Conservation (phyloP, 2,888 invertebrate species). For the Oxycera nigricornis region DNA sequence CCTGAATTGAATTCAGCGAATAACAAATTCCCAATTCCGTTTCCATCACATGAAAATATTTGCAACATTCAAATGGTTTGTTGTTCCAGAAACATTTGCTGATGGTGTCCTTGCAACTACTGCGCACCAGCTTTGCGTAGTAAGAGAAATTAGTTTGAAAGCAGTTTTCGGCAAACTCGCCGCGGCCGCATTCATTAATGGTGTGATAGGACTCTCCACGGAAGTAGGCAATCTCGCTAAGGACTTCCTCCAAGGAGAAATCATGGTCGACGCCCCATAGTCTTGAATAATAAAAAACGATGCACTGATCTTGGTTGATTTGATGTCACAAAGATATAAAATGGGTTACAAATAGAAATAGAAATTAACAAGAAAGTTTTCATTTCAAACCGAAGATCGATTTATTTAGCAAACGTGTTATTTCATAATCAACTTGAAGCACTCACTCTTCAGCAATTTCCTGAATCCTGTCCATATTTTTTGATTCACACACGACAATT, state of each 20-base stretch:
- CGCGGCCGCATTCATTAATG: slow-evolving; percentile 67
- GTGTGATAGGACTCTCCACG: slow-evolving; percentile 73
- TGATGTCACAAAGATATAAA: neutral
- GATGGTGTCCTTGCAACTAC: slow-evolving; percentile 67
- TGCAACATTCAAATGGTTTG: slow-evolving; percentile 69
- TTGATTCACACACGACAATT: slow-evolving; percentile 73
- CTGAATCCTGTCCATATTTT: slow-evolving; percentile 69
- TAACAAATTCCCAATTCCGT: slow-evolving; percentile 74
- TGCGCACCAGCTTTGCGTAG: slow-evolving; percentile 68
- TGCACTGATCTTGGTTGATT: too few relatives aligned
- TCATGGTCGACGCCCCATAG: slow-evolving; percentile 72
- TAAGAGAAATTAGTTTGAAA: slow-evolving; percentile 68
- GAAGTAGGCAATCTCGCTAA: slow-evolving; percentile 74
- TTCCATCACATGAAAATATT: slow-evolving; percentile 69
- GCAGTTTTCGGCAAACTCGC: slow-evolving; percentile 65
- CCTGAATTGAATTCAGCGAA: slow-evolving; percentile 71
- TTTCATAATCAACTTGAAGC: too few relatives aligned
- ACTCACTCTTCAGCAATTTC: slow-evolving; percentile 69
- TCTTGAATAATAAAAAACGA: too few relatives aligned
- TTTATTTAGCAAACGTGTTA: too few relatives aligned
- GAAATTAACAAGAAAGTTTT: neutral
- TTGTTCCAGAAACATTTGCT: slow-evolving; percentile 70
- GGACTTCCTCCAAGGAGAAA: slow-evolving; percentile 73
- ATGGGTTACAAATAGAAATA: neutral
- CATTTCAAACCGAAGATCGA: too few relatives aligned